A percentile compares a stretch with the other conserved stretches of the same genome.
phyloP scores from a whole-genome alignment of 2,113 vertebrate species.

The Arvicanthis niloticus region DNA sequence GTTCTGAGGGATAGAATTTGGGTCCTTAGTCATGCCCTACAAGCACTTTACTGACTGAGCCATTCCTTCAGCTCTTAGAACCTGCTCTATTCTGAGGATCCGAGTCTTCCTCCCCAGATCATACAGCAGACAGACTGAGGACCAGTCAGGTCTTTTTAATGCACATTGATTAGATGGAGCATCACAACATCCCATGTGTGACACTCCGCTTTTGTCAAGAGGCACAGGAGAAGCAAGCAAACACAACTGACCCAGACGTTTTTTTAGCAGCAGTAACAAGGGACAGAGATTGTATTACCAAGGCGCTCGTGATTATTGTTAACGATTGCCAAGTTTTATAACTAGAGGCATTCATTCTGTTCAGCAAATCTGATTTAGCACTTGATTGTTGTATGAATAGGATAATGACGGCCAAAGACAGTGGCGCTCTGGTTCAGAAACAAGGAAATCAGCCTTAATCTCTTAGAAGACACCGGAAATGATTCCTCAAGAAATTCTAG shows the following conservation, averaged over 20 bases:
- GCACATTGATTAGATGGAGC: not conserved
- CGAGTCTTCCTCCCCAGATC: not conserved
- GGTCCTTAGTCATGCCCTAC: not conserved
- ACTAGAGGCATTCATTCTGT: not conserved
- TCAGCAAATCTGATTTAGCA: not conserved
- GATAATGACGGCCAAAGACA: not conserved
- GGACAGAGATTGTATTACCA: not conserved
- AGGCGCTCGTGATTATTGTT: not conserved
- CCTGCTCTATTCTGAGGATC: not conserved
- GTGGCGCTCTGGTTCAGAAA: slow-evolving; percentile 10
- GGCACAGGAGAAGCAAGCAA: slow-evolving; percentile 1
- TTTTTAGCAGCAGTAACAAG: not conserved
- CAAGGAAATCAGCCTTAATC: not conserved
- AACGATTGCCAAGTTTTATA: not conserved
- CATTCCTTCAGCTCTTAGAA: not conserved
- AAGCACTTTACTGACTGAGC: not conserved
- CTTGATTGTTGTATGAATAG: not conserved
- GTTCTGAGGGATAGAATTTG: not conserved
- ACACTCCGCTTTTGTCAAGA: not conserved
- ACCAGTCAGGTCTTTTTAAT: too few species aligned
- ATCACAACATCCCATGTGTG: not conserved
- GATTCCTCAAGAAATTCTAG: not conserved
- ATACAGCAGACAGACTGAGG: rapidly evolving
- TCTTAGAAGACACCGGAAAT: not conserved
- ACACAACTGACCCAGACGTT: slow-evolving; percentile 26